Evolutionary conservation across 2,113 vertebrate genomes (phyloP).

Genomic region (Arothron firmamentum): DNA sequence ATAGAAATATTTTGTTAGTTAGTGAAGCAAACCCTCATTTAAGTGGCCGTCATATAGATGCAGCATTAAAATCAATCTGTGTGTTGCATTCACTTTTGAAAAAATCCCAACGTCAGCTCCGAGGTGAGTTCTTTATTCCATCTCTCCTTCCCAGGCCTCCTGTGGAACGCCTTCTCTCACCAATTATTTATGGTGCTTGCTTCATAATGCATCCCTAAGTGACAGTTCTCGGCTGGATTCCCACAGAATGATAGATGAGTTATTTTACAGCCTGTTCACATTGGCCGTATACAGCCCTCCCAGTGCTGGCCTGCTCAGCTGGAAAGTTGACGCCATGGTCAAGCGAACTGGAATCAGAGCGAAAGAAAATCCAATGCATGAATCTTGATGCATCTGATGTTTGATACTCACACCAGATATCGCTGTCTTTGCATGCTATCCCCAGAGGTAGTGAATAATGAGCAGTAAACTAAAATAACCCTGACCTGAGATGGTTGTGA

Average conservation of each 20-base stretch:
- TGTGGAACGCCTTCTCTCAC: constrained; percentile 31
- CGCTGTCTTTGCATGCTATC: constrained; percentile 45
- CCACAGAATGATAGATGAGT: constrained; percentile 48
- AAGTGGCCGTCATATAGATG: no score
- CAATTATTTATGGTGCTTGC: constrained; percentile 67
- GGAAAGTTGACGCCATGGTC: constrained; percentile 3
- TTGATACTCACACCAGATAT: constrained; percentile 44
- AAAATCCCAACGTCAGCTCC: constrained; percentile 1
- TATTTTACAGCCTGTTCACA: constrained; percentile 38
- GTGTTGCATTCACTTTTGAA: not conserved
- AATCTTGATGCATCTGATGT: constrained; percentile 35
- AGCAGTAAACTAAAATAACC: constrained; percentile 36
- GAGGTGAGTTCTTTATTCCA: not conserved
- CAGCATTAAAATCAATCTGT: no score
- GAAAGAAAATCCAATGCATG: constrained; percentile 8
- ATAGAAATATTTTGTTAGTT: no score
- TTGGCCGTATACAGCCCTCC: constrained; percentile 11
- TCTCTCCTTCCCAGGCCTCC: constrained; percentile 26
- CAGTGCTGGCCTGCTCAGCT: constrained; percentile 5
- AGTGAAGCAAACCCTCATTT: no score
- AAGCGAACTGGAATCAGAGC: constrained; percentile 14
- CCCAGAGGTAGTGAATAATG: constrained; percentile 53
- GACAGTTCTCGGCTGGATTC: constrained; percentile 46
- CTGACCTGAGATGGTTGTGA: constrained; percentile 23
- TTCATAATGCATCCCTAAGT: constrained; percentile 62